phyloP scores from a whole-genome alignment of 2,888 invertebrate genomes.

The Pyrgus malvae region DNA sequence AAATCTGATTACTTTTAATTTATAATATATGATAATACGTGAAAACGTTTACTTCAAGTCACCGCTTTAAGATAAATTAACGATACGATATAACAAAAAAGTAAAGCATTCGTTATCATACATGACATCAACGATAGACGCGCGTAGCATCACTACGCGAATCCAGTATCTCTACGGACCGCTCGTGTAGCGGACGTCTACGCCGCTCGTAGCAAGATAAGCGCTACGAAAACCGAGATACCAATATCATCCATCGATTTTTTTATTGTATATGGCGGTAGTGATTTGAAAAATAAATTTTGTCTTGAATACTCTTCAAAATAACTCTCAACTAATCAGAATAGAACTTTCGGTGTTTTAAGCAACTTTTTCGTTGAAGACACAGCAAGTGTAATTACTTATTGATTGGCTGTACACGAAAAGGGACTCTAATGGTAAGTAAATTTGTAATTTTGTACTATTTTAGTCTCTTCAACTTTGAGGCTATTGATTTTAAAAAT shows the following conservation, averaged over 20 bases:
- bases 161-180: constrained; percentile 49
- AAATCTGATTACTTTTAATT: too few species aligned
- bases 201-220: constrained; percentile 29
- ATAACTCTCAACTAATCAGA: background rate
- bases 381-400: constrained; percentile 24
- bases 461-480: background rate
- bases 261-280: constrained; percentile 10
- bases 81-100: background rate
- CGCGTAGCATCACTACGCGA: constrained; percentile 39
- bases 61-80: too few species aligned
- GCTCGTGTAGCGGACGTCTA: constrained; percentile 54
- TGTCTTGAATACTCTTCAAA: background rate
- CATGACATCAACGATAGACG: constrained; percentile 9
- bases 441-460: constrained; percentile 8
- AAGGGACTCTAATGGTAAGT: constrained; percentile 21
- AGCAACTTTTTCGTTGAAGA: constrained; percentile 31
- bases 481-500: background rate
- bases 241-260: constrained; percentile 6
- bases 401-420: constrained; percentile 19
- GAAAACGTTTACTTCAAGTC: too few species aligned
- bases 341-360: background rate
- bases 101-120: constrained; percentile 14
- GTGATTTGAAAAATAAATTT: constrained; percentile 10
- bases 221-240: constrained; percentile 20
- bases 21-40: too few species aligned